Percentiles rank a stretch among this genome's conserved stretches.
Evolutionary conservation across 64 coral and sea anemone species (phyloP).

Genomic region (Montipora cactus): DNA sequence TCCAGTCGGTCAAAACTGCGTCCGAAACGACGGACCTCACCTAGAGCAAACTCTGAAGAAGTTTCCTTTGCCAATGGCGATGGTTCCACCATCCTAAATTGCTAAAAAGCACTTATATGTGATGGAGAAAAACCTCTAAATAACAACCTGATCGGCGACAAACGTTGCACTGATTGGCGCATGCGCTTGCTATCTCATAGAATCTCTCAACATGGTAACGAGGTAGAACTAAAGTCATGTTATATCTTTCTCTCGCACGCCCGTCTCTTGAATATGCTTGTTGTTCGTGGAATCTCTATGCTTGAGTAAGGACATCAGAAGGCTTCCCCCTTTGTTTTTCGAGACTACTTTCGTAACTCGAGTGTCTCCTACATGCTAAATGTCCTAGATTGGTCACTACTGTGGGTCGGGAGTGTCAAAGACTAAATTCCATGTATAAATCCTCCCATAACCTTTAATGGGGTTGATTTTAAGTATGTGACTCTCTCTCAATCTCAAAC

Average conservation of each 20-base stretch:
- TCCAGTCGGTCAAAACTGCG: too few relatives aligned
- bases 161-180: conserved; percentile 57
- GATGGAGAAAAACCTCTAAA: not conserved
- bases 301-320: not conserved
- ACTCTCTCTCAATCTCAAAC: too few relatives aligned
- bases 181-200: conserved; percentile 68
- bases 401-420: too few relatives aligned
- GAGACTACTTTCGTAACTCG: not conserved
- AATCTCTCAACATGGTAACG: conserved; percentile 45
- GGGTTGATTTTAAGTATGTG: too few relatives aligned
- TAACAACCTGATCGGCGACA: conserved; percentile 1
- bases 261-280: not conserved
- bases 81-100: too few relatives aligned
- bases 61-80: too few relatives aligned
- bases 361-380: not conserved
- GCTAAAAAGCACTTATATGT: not conserved
- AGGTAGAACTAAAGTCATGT: not conserved
- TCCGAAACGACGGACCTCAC: not conserved
- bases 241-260: not conserved
- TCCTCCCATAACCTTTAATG: too few relatives aligned
- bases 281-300: not conserved
- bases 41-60: too few relatives aligned
- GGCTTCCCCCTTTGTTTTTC: not conserved
- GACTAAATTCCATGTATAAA: too few relatives aligned
- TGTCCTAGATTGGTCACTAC: too few relatives aligned